phyloP scores from a whole-genome alignment of 2,888 invertebrate genomes.

The Listrodromus nycthemerus region DNA sequence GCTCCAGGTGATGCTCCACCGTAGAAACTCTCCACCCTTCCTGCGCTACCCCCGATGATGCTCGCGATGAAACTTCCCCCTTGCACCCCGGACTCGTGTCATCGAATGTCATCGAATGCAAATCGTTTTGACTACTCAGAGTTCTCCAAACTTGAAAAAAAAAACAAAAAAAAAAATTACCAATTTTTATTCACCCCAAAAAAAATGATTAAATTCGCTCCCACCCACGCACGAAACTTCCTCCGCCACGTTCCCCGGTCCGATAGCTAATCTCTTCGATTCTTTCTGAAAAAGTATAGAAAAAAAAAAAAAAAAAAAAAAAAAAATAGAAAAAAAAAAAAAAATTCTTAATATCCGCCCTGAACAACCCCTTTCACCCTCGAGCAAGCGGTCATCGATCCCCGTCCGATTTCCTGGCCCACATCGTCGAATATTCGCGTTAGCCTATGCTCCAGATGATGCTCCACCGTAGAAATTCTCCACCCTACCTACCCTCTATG shows the following conservation, averaged over 20 bases:
- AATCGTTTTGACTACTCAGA: too few relatives aligned
- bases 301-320: background rate
- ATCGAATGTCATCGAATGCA: background rate
- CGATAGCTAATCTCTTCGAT: too few relatives aligned
- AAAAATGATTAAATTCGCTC: too few relatives aligned
- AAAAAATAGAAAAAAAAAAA: background rate
- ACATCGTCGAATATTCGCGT: slow-evolving; percentile 45
- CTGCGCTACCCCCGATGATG: slow-evolving; percentile 55
- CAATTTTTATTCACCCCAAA: too few relatives aligned
- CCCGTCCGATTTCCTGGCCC: background rate
- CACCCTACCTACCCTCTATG: slow-evolving; percentile 49
- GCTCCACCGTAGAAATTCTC: slow-evolving; percentile 51
- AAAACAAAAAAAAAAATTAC: too few relatives aligned
- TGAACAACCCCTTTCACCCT: background rate
- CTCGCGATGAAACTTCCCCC: slow-evolving; percentile 56
- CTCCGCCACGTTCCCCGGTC: too few relatives aligned
- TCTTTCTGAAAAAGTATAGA: too few relatives aligned
- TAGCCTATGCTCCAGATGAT: slow-evolving; percentile 33
- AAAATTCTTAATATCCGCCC: background rate
- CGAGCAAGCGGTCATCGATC: background rate
- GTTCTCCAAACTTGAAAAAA: too few relatives aligned
- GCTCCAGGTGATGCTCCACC: slow-evolving; percentile 23
- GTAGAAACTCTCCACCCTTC: slow-evolving; percentile 56
- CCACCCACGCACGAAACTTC: too few relatives aligned
- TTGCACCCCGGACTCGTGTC: too few relatives aligned